Evolutionary conservation across 1,140 invertebrate genomes (phyloP), one percentile per base, ranked within the genome.

Genomic region (Microplitis mediator): DNA sequence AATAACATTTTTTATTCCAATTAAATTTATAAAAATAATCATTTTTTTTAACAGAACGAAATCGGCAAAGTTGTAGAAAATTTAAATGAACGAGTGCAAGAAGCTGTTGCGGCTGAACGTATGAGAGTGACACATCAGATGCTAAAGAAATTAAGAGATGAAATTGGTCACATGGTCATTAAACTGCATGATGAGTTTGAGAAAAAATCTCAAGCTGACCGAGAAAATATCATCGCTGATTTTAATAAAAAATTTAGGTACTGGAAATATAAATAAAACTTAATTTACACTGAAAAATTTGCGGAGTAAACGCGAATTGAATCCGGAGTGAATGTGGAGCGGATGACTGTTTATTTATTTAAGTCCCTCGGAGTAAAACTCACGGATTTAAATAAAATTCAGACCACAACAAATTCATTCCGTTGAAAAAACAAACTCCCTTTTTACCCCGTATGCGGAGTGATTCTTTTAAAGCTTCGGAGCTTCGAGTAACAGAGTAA

Each of bases 211-310:
- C 71, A 58, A 5, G 74, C 74, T 2, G 75, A 84, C 64, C 79
- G 69, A 23, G 64, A 80, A 9, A 79, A 77, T 16, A 84, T 85
- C 58, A 80, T 83, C n/a, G 75, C 76, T 35, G 82, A 86, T 72
- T 84, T 87, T 36, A 82, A 83, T 79, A 77, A 78, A 66, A 81
- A 80, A n/a, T 74, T 82, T 31, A 82, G 79, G 83, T 83, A 73
- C 11, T 58, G 11, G 2, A 61, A 60, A 45, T 13, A 32, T 52
- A 3, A 51, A 34, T 3, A 54, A n/a, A 14, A 16, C 3, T 23
- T 68, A 61, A 14, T 1, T 23, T 23, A 23, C 23, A 23, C 23
- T 23, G 23, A 2, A 23, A 23, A 23, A 23, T 23, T 23, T 2
- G 2, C 23, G 23, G 23, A 23, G 0, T 23, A 23, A 23, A 2